phyloP scores from a whole-genome alignment of 2,797 vertebrate genomes.

The Typhlichthys eigenmanni region DNA sequence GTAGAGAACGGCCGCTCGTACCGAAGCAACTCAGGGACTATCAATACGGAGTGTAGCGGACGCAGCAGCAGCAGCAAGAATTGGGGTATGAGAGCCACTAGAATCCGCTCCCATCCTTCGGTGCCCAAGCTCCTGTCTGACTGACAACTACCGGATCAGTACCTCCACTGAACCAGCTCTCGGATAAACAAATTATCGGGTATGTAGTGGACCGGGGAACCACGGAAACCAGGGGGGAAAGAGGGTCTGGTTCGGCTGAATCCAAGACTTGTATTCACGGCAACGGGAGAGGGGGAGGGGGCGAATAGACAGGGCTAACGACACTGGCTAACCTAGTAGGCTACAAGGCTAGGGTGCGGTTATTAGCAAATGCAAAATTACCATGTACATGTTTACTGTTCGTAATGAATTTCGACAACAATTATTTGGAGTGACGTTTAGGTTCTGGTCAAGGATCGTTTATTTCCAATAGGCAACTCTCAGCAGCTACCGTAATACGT shows the following conservation, averaged over 20 bases:
- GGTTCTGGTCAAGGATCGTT: slow-evolving; percentile 13
- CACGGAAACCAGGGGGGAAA: slow-evolving; percentile 82
- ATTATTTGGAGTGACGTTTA: slow-evolving; percentile 16
- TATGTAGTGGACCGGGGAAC: slow-evolving; percentile 63
- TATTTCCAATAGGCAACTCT: slow-evolving; percentile 40
- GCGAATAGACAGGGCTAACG: slow-evolving; percentile 42
- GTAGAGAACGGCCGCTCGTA: slow-evolving; percentile 50
- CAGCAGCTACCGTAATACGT: slow-evolving; percentile 41
- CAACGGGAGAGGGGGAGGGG: slow-evolving; percentile 71
- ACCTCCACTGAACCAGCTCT: slow-evolving; percentile 76
- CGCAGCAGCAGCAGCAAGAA: slow-evolving; percentile 61
- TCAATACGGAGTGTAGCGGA: slow-evolving; percentile 72
- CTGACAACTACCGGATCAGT: slow-evolving; percentile 85
- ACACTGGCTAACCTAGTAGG: slow-evolving; percentile 29
- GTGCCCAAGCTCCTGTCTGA: slow-evolving; percentile 66
- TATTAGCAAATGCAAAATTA: slow-evolving; percentile 33
- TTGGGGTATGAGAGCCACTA: slow-evolving; percentile 76
- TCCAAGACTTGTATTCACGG: slow-evolving; percentile 62
- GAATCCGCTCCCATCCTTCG: slow-evolving; percentile 89
- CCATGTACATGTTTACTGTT: background rate
- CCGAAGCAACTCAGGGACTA: slow-evolving; percentile 67
- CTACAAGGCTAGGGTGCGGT: slow-evolving; percentile 65
- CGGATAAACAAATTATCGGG: slow-evolving; percentile 82
- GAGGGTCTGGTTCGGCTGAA: slow-evolving; percentile 60
- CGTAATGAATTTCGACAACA: slow-evolving; percentile 4